These are phyloP conservation scores for Corythornis vintsioides DNA, from an alignment of 2,113 vertebrate species.

Conservation along the genomic window DNA sequence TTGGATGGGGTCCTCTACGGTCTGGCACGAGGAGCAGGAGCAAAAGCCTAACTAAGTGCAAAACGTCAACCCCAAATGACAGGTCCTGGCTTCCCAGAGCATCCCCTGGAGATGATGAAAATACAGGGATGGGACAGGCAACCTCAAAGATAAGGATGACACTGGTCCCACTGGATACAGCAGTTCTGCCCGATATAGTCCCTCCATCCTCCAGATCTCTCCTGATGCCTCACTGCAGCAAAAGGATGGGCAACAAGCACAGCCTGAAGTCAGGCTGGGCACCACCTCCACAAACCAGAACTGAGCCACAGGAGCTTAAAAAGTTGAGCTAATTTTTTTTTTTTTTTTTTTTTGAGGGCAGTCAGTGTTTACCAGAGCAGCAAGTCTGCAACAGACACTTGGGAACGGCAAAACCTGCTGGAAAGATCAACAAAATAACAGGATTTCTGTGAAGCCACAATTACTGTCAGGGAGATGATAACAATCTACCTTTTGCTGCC, in stretches of 20 bases:
- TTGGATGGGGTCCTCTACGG: background rate
- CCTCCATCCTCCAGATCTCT: background rate
- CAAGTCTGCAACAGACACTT: background rate
- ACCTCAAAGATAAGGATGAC: rapidly evolving
- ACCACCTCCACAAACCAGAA: background rate
- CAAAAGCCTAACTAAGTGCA: background rate
- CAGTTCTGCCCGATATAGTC: rapidly evolving
- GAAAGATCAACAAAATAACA: background rate
- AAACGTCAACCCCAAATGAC: background rate
- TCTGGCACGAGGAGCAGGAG: background rate
- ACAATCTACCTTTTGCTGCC: background rate
- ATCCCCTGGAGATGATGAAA: background rate
- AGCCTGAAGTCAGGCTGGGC: background rate
- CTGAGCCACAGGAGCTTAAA: background rate
- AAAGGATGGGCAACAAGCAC: background rate
- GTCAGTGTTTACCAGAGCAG: background rate
- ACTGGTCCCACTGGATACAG: background rate
- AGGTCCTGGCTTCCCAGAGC: background rate
- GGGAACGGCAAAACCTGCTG: background rate
- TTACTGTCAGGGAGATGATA: background rate
- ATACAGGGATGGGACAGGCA: background rate
- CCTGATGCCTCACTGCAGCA: background rate
- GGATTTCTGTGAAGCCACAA: constrained; percentile 19
- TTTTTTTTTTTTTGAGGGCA: background rate
- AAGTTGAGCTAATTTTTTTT: background rate